Percentiles rank a stretch among this genome's conserved stretches.
phyloP scores from a whole-genome alignment of 2,797 vertebrate genomes.

The Euthynnus affinis region DNA sequence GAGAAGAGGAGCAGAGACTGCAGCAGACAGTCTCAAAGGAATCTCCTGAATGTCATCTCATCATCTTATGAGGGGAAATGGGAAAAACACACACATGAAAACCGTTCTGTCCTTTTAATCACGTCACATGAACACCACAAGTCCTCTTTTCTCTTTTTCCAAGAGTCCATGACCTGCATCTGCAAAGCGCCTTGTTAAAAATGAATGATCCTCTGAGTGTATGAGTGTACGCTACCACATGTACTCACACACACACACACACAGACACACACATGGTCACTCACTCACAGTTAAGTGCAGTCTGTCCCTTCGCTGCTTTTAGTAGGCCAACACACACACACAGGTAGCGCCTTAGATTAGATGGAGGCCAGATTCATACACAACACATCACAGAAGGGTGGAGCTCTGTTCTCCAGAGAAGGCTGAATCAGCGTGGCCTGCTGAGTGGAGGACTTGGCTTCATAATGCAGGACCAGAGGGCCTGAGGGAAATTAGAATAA shows the following conservation, averaged over 20 bases:
- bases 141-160: constrained; percentile 15
- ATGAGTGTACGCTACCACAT: constrained; percentile 51
- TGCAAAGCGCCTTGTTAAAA: constrained; percentile 78
- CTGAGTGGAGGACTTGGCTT: constrained; percentile 39
- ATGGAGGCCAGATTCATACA: constrained; percentile 28
- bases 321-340: constrained; percentile 11
- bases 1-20: constrained; percentile 37
- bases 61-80: constrained; percentile 38
- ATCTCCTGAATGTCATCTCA: constrained; percentile 45
- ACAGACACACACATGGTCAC: constrained; percentile 6
- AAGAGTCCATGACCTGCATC: constrained; percentile 77
- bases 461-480: constrained; percentile 22
- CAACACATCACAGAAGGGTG: constrained; percentile 46
- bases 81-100: constrained; percentile 32
- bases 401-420: constrained; percentile 42
- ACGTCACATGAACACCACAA: constrained; percentile 41
- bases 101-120: constrained; percentile 52
- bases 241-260: neutral
- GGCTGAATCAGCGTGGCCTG: constrained; percentile 51
- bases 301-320: constrained; percentile 12
- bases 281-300: constrained; percentile 51
- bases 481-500: constrained; percentile 57
- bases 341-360: constrained; percentile 30
- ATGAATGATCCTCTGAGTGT: constrained; percentile 77
- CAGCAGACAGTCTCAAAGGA: constrained; percentile 58